Evolutionary conservation across 2,113 vertebrate genomes (phyloP), one percentile per base, ranked within the genome.

Genomic region (Perccottus glenii): DNA sequence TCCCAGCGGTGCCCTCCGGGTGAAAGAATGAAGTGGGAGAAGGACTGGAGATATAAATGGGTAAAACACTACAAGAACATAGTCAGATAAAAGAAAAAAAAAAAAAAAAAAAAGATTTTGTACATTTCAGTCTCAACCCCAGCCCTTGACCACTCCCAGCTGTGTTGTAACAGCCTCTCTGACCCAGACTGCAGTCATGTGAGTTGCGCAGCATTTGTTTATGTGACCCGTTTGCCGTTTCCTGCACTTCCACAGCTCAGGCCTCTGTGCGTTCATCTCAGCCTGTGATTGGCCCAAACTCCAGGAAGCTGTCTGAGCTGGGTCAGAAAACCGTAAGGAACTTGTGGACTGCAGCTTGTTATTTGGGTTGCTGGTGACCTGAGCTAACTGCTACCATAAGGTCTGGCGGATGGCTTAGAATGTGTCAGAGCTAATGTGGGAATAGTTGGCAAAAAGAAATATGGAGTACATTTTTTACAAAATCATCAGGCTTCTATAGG

Each of bases 361-460:
- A 84, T 85, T 89, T 81, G 79, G 82, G 61, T 84, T 50, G 65
- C 80, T 79, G 78, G 63, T 80, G 82, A 88, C 78, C 60, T 12
- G 62, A 74, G 80, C 76, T 77, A 75, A 83, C 58, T 64, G 70
- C 74, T 52, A 81, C 64, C 88, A 86, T 85, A 84, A 70, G 85
- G 82, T 55, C 64, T 64, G 72, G 61, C 71, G 73, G 68, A 80
- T 78, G 77, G 73, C 73, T 82, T 42, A 15, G 47, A 72, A 64
- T 80, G 70, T 77, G 71, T 78, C 78, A 70, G 71, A 75, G 68
- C 38, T 69, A 73, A 72, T 73, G 73, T 78, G 81, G 81, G 81
- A 56, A 70, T 74, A 35, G 80, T 69, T 87, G 74, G 82, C 71
- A 80, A 40, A 42, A 60, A 63, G 45, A 78, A 77, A 69, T 55